Evolutionary conservation across 2,113 vertebrate genomes (phyloP).

Genomic region (Silurus glanis): DNA sequence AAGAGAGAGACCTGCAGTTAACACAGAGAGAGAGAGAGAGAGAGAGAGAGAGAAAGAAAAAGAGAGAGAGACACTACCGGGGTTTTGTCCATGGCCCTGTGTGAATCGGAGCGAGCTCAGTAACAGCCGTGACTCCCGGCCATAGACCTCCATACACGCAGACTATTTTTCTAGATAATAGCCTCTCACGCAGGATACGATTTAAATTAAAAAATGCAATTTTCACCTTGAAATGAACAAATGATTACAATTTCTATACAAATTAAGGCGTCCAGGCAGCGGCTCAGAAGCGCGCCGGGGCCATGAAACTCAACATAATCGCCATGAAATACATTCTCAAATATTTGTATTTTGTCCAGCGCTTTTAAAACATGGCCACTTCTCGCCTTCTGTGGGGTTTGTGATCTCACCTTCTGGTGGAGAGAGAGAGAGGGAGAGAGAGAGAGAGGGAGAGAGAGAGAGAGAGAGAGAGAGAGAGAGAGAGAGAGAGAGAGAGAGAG

Average conservation of each 20-base stretch:
- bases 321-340: slow-evolving; percentile 99
- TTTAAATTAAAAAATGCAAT: slow-evolving; percentile 99
- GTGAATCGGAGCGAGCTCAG: slow-evolving; percentile 90
- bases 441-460: neutral
- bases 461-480: slow-evolving; percentile 53
- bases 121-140: slow-evolving; percentile 91
- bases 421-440: slow-evolving; percentile 45
- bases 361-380: slow-evolving; percentile 90
- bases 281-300: slow-evolving; percentile 94
- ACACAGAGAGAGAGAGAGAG: neutral
- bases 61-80: slow-evolving; percentile 48
- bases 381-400: slow-evolving; percentile 78
- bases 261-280: slow-evolving; percentile 99
- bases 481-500: no score
- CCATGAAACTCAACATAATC: slow-evolving; percentile 99
- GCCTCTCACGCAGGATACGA: slow-evolving; percentile 99
- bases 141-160: slow-evolving; percentile 91
- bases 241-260: slow-evolving; percentile 99
- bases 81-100: slow-evolving; percentile 88
- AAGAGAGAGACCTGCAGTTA: neutral
- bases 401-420: slow-evolving; percentile 90
- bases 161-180: slow-evolving; percentile 99
- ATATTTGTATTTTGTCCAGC: slow-evolving; percentile 99
- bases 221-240: slow-evolving; percentile 99
- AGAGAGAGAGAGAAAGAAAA: slow-evolving; percentile 10